Base-by-base conservation (phyloP, 1,140 invertebrate genomes). In the Schlechtendalia chinensis region DNA sequence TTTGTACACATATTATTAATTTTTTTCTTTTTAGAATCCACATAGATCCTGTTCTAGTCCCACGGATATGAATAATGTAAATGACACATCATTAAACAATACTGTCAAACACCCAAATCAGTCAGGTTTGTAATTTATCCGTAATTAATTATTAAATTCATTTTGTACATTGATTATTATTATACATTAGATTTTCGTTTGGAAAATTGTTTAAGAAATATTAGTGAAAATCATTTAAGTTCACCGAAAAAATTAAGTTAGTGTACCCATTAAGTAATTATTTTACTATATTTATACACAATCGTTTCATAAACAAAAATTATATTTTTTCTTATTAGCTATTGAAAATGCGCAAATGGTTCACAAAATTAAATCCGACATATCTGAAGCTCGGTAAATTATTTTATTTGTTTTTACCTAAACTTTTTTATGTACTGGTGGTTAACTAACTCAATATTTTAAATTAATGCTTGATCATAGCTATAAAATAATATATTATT, bases 321-420 rank as follows among this genome's bases (percentile, higher is more conserved):
- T 53, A 53, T 72, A 53, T 19, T 74, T 58, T 56, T 54, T 72
- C 29, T 53, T 54, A 53, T 14, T 19, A 47, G 22, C n/a, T 61
- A n/a, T 6, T 27, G 58, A 79, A 47, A 61, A 63, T 79, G 24
- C 22, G 47, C 39, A 79, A 63, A 61, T 63, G 22, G 39, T 61
- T 45, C 61, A 79, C 24, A 63, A 79, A 79, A 50, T 79, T 61
- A 24, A 79, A 47, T 63, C 14, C 24, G 75, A 63, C 61, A 79
- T 79, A 63, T 50, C 58, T 45, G 58, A 79, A 47, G 75, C 56
- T 12, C 47, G 45, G 75, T 79, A 63, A 79, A 39, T 39, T 59
- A 50, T 50, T 50, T 16, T 24, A 72, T 56, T n/a, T 56, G 6
- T 71, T 53, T 16, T 53, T 27, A 12, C 61, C 19, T 50, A 39